Base-by-base conservation (phyloP, 1,140 invertebrate genomes). In the Anastrepha obliqua region DNA sequence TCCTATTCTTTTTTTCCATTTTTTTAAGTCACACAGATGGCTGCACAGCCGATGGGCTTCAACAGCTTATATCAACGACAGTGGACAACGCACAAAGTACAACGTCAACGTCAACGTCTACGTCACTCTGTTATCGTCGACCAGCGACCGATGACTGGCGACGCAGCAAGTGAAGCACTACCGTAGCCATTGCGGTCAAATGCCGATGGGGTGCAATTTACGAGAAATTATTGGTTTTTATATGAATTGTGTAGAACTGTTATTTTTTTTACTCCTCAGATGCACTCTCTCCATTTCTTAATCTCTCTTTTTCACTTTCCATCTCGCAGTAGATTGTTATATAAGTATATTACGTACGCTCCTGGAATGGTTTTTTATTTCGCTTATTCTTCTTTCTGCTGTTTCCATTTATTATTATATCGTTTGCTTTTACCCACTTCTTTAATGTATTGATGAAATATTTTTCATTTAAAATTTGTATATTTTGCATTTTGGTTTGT, bases 131-230 rank as follows among this genome's bases (percentile, higher is more conserved):
- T 51, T 11, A 58, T 7, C 9, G 74, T 29, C 44, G 47, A n/a
- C 44, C 47, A 58, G 47, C n/a, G 74, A 81, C 74, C 67, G 67
- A 13, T 39, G 67, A 47, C 42, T 42, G 39, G 39, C 67, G 67
- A n/a, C 74, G 47, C 74, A 81, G 47, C 74, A 81, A 81, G 55
- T 81, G 74, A 55, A 81, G 17, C 74, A 47, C 55, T 81, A 81
- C 74, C 47, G 55, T 81, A n/a, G 74, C 47, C 20, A 81, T 55
- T 51, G 74, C 74, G 44, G 74, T n/a, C 47, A 51, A 81, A 58
- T 81, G 74, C 74, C 74, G 74, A 81, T 81, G 74, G 74, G 47
- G 74, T 81, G 74, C 44, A 81, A 81, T 81, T 81, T 29, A 81
- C 47, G 47, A 55, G 74, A 81, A 81, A 81, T 81, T 81, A 81